Evolutionary conservation across 2,113 vertebrate genomes (phyloP), one percentile per base, ranked within the genome.

Genomic region (Bufo bufo): DNA sequence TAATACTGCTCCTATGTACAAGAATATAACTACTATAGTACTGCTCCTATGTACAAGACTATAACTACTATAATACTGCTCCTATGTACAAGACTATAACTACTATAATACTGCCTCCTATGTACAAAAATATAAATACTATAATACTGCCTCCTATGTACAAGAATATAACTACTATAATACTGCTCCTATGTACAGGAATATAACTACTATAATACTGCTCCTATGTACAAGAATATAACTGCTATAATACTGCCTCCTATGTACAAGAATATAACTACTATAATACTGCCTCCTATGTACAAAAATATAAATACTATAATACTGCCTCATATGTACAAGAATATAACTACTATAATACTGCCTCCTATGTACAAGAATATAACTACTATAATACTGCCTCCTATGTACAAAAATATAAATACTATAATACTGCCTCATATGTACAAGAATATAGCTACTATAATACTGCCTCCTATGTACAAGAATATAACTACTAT

Each of bases 171-270:
- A 72, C 69, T 72, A 72, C 69, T 72, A 72, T 72, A 72, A 72
- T 72, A 45, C 69, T 72, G 33, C 69, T 16, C 69, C 69, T 72
- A 72, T 72, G 3, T 72, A 72, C 69, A 72, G 43, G 69, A 72
- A 72, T 72, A 72, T 72, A 72, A 72, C 69, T 72, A 72, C 69
- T 72, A 72, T 72, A 72, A 72, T 72, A 72, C 69, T 72, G 33
- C 69, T 6, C 69, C 69, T 72, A 72, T 72, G 4, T 72, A 72
- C 23, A 72, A 45, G 69, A 72, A 72, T 72, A 72, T 72, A 43
- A 72, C 69, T 72, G 43, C 69, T 72, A 72, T 72, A 72, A 72
- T 72, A 72, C 69, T 72, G 69, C 69, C 69, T 16, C 69, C 69
- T 72, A 72, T 72, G 4, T 43, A 72, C 69, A 72, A 45, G 69